These are phyloP conservation scores for Ageneiosus marmoratus DNA, from an alignment of 2,113 vertebrate species.

Conservation along the genomic window DNA sequence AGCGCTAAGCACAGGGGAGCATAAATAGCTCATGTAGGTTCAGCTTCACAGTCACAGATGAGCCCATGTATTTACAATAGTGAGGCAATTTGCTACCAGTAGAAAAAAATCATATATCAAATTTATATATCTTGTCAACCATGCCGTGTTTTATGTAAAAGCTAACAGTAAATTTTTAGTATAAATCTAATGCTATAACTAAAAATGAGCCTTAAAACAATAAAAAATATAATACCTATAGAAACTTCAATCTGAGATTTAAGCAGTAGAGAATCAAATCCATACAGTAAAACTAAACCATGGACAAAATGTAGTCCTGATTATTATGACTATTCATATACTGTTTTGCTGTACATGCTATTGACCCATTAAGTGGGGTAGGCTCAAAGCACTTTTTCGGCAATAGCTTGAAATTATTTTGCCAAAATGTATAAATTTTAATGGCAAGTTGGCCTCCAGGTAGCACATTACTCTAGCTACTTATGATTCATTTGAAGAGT, in stretches of 20 bases:
- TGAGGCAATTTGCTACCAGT: background rate
- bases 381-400: too few species aligned
- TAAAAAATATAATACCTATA: background rate
- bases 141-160: background rate
- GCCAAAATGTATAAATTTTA: too few species aligned
- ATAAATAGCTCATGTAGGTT: background rate
- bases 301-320: background rate
- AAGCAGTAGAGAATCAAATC: background rate
- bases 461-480: too few species aligned
- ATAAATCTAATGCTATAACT: background rate
- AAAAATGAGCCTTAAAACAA: background rate
- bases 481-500: too few species aligned
- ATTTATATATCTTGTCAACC: too few species aligned
- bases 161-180: background rate
- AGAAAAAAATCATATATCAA: too few species aligned
- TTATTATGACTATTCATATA: background rate
- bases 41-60: background rate
- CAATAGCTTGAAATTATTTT: too few species aligned
- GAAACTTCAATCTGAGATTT: background rate
- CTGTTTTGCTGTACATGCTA: too few species aligned
- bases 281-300: background rate
- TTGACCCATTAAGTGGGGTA: too few species aligned
- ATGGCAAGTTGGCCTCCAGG: too few species aligned
- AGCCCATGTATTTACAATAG: background rate
- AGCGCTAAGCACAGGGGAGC: background rate